These are phyloP conservation scores for Theocolax elegans DNA, from an alignment of 1,140 invertebrate genomes.

Conservation along the genomic window DNA sequence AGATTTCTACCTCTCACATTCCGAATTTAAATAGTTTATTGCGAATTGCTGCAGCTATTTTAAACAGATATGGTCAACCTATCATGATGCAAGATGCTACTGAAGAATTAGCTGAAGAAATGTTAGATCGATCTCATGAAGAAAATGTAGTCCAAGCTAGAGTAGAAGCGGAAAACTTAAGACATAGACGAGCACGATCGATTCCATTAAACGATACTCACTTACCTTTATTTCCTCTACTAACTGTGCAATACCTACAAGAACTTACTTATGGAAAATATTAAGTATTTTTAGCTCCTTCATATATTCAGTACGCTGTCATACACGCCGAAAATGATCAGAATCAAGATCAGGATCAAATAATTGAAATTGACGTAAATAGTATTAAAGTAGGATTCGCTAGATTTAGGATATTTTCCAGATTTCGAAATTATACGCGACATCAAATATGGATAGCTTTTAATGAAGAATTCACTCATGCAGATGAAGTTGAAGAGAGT, in stretches of 20 bases:
- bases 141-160: conserved; percentile 31
- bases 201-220: background rate
- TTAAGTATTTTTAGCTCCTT: conserved; percentile 27
- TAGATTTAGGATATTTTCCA: background rate
- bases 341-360: conserved; percentile 3
- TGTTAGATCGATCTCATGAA: conserved; percentile 7
- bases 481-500: background rate
- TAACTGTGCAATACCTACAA: too few relatives aligned
- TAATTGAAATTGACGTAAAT: background rate
- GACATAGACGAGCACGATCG: conserved; percentile 3
- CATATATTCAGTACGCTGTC: conserved; percentile 34
- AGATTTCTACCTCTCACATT: conserved; percentile 8
- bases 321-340: conserved; percentile 12
- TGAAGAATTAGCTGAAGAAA: conserved; percentile 6
- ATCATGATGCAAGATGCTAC: conserved; percentile 18
- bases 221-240: background rate
- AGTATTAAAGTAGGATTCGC: background rate
- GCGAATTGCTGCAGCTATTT: conserved; percentile 36
- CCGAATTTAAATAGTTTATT: conserved; percentile 15
- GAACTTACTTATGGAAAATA: conserved; percentile 20
- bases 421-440: background rate
- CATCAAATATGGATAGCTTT: conserved; percentile 2
- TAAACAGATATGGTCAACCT: conserved; percentile 22
- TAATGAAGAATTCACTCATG: background rate
- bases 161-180: conserved; percentile 23